Evolutionary conservation across 2,888 invertebrate genomes (phyloP).

Genomic region (Flexamia atlantica): DNA sequence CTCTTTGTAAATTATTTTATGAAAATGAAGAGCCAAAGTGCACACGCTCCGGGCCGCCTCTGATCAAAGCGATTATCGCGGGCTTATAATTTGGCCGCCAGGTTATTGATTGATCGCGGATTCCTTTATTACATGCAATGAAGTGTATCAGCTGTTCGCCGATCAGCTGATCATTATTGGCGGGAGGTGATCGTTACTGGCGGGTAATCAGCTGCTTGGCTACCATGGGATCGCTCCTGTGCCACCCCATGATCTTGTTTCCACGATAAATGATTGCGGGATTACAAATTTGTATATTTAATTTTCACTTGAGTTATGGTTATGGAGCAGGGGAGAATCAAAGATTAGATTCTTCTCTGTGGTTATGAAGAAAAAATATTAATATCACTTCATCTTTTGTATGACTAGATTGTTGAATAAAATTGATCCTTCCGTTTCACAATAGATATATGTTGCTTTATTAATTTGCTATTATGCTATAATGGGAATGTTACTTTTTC

Average conservation of each 20-base stretch:
- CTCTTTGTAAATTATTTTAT: conserved; percentile 55
- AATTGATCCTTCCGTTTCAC: no score
- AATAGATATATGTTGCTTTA: no score
- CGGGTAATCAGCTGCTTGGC: conserved; percentile 1
- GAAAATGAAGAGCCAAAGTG: conserved; percentile 50
- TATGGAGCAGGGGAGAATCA: no score
- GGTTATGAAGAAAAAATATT: no score
- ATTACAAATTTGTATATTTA: no score
- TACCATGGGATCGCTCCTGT: not conserved
- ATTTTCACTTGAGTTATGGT: no score
- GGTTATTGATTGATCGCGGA: conserved; percentile 49
- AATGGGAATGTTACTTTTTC: no score
- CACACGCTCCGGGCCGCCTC: conserved; percentile 33
- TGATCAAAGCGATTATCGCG: conserved; percentile 56
- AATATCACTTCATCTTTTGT: no score
- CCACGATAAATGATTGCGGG: no score
- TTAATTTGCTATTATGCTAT: no score
- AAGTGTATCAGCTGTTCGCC: conserved; percentile 13
- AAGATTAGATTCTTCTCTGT: no score
- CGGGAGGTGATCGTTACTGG: not conserved
- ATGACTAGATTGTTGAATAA: no score
- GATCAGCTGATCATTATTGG: conserved; percentile 8
- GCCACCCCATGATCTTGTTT: not conserved
- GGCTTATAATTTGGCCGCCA: conserved; percentile 41
- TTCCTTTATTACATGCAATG: conserved; percentile 45